A percentile compares a stretch with the other conserved stretches of the same genome.
These are phyloP conservation scores for Myripristis jacobus DNA, from an alignment of 2,797 vertebrate genomes.

Conservation along the genomic window DNA sequence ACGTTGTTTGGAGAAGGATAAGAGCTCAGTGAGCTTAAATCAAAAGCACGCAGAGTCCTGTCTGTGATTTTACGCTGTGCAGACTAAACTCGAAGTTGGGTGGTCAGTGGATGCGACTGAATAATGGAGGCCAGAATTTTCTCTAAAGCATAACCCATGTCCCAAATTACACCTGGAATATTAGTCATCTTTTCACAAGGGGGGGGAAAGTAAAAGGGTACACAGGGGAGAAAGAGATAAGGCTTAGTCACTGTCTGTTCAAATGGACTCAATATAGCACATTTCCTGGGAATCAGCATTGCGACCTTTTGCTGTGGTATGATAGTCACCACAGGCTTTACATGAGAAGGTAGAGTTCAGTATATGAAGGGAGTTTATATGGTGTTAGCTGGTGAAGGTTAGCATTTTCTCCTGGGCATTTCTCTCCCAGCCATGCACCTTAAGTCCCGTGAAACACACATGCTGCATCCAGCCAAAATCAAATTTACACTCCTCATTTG, in stretches of 20 bases:
- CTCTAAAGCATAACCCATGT: conserved; percentile 5
- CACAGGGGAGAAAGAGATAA: conserved; percentile 16
- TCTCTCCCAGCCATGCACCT: too few species aligned
- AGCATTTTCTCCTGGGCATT: too few species aligned
- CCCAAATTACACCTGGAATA: conserved; percentile 1
- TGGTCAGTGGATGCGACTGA: not conserved
- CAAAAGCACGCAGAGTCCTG: conserved; percentile 8
- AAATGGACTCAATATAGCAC: conserved; percentile 35
- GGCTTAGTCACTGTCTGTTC: conserved; percentile 36
- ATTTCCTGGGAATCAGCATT: conserved; percentile 29
- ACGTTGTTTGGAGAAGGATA: conserved; percentile 36
- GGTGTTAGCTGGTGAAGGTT: not conserved
- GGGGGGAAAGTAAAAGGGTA: conserved; percentile 1
- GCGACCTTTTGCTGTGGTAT: conserved; percentile 42
- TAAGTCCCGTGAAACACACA: not conserved
- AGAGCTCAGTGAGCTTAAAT: conserved; percentile 20
- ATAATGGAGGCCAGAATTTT: conserved; percentile 4
- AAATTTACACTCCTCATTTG: not conserved
- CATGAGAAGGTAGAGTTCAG: conserved; percentile 50
- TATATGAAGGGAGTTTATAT: conserved; percentile 13
- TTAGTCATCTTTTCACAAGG: conserved; percentile 41
- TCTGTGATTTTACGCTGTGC: conserved; percentile 47
- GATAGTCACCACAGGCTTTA: conserved; percentile 24
- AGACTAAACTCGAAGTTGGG: conserved; percentile 22
- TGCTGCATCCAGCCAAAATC: too few species aligned